A percentile compares a stretch with the other conserved stretches of the same genome.
Conservation (phyloP, 2,888 invertebrate species). For the Drosophila rellima region DNA sequence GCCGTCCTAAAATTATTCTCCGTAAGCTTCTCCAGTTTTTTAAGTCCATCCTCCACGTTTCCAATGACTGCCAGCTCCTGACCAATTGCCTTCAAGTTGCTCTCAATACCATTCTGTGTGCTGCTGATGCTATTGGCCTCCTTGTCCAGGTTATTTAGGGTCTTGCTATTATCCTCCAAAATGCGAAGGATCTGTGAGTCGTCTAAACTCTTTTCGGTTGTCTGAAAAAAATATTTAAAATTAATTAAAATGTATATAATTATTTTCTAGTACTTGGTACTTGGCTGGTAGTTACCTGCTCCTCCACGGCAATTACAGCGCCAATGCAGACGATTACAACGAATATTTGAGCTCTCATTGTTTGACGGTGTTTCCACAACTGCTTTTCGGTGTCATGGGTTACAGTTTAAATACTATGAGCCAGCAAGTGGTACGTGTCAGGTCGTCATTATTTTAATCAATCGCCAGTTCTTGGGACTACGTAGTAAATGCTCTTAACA, state of each 20-base stretch:
- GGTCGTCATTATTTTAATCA: constrained; percentile 28
- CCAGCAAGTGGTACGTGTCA: constrained; percentile 28
- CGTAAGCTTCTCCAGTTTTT: constrained; percentile 24
- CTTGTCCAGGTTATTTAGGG: constrained; percentile 27
- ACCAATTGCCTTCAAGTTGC: constrained; percentile 39
- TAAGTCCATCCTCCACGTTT: constrained; percentile 40
- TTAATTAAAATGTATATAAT: background rate
- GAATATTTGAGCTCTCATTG: constrained; percentile 46
- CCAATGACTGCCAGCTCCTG: constrained; percentile 44
- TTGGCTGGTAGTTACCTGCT: background rate
- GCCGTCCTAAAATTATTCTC: constrained; percentile 22
- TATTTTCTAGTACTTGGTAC: background rate
- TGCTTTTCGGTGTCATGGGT: constrained; percentile 18
- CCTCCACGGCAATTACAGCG: constrained; percentile 8
- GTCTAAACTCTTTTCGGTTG: background rate
- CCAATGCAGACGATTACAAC: constrained; percentile 38
- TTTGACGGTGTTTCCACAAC: constrained; percentile 29
- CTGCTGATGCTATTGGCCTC: constrained; percentile 24
- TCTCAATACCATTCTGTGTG: constrained; percentile 61
- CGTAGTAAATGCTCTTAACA: background rate
- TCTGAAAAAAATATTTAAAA: background rate
- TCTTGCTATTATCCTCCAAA: constrained; percentile 33
- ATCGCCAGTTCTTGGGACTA: background rate
- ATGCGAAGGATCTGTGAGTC: constrained; percentile 6
- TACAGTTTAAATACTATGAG: constrained; percentile 52